Conservation (phyloP, 2,888 invertebrate species). For the Drosophila histrio region DNA sequence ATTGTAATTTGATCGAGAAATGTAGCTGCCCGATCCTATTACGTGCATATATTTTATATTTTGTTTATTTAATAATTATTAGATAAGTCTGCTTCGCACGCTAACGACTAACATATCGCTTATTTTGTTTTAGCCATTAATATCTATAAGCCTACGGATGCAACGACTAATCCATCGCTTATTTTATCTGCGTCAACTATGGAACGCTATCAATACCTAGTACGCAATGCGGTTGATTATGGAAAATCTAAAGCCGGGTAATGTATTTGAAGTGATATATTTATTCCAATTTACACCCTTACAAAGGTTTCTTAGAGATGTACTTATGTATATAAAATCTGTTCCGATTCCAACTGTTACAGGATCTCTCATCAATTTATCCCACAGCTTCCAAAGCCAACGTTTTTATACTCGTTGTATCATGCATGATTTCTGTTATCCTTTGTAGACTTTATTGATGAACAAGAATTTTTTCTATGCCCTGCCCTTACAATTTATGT, state of each 20-base stretch:
- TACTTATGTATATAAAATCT: neutral
- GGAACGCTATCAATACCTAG: slow-evolving; percentile 95
- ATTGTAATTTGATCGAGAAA: neutral
- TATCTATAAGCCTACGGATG: slow-evolving; percentile 98
- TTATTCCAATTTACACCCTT: neutral
- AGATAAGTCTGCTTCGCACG: neutral
- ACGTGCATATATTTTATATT: neutral
- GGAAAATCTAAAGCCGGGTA: slow-evolving; percentile 89
- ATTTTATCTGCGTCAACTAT: slow-evolving; percentile 97
- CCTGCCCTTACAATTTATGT: neutral
- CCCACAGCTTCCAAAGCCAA: neutral
- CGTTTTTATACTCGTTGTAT: neutral
- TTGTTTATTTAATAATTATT: neutral
- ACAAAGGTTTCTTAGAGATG: neutral
- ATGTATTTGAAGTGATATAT: slow-evolving; percentile 36
- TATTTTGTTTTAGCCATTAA: slow-evolving; percentile 91
- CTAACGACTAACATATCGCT: neutral
- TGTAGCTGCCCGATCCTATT: neutral
- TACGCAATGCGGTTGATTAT: slow-evolving; percentile 96
- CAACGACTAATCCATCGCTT: slow-evolving; percentile 99
- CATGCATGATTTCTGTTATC: neutral
- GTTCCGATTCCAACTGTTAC: neutral
- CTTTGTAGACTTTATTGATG: neutral
- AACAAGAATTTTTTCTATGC: neutral
- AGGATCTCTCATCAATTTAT: too few species aligned